Evolutionary conservation across 2,113 vertebrate genomes (phyloP), one percentile per base, ranked within the genome.

Genomic region (Tupaia tana): DNA sequence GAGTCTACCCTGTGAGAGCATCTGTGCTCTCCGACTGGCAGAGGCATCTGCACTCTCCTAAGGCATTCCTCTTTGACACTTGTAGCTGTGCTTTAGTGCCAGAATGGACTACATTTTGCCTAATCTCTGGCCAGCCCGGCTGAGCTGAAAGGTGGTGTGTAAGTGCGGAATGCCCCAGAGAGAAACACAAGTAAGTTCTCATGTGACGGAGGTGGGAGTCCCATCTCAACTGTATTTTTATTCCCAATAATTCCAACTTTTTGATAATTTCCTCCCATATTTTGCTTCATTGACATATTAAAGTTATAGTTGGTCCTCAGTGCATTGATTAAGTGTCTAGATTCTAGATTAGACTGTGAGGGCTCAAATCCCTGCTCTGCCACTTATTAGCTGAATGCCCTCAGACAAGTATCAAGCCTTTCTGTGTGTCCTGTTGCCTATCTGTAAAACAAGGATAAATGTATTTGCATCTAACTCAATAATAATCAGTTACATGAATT

Each of bases 1-100:
- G 2, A 11, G 6, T 8, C 4, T 4, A 27, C 25, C 18, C 70
- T 59, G 20, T 75, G 90, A 52, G 19, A 20, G 8, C 27, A 43
- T 43, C 19, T 18, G 12, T 6, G 0, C 25, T 88, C 4, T 3
- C 7, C 13, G n/a, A n/a, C n/a, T n/a, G n/a, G n/a, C n/a, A n/a
- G n/a, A n/a, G n/a, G n/a, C n/a, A n/a, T n/a, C n/a, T n/a, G n/a
- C n/a, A n/a, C 25, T 88, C 4, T 3, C 7, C 13, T 63, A 31
- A 34, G 4, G 12, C 29, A 9, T 64, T 11, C 4, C 10, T 54
- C 91, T 74, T 64, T 14, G 56, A 69, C 61, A 9, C 10, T 24
- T 19, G 7, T 27, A 63, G 22, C 25, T 69, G 1, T 34, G 56
- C 2, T 18, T 89, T 43, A 27, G 58, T 59, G 86, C 27, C 56